Conservation (phyloP, 1,140 invertebrate genomes). For the Neotoxoptera formosana region DNA sequence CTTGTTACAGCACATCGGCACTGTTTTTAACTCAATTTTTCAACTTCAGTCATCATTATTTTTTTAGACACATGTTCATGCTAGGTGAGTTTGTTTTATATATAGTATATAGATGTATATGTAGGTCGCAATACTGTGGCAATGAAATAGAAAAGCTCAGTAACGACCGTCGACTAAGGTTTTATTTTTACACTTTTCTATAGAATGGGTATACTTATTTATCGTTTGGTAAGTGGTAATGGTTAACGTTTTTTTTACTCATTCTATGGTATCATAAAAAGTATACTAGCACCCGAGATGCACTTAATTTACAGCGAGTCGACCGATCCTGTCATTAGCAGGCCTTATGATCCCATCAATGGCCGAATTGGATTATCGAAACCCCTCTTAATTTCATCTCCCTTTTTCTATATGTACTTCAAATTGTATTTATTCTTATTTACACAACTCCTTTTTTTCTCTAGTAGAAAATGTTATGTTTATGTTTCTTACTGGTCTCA, state of each 20-base stretch:
- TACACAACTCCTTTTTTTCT: not conserved
- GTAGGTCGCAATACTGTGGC: not conserved
- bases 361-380: constrained; percentile 39
- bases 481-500: not conserved
- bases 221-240: constrained; percentile 28
- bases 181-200: constrained; percentile 37
- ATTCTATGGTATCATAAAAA: constrained; percentile 4
- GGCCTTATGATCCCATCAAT: constrained; percentile 45
- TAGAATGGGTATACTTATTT: constrained; percentile 17
- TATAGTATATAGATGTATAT: not conserved
- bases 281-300: not conserved
- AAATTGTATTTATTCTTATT: constrained; percentile 32
- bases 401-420: not conserved
- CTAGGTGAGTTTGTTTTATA: not conserved
- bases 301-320: constrained; percentile 41
- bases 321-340: constrained; percentile 55
- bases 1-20: not conserved
- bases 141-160: not conserved
- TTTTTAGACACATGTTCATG: constrained; percentile 11
- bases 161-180: constrained; percentile 7
- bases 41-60: constrained; percentile 18
- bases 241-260: constrained; percentile 24
- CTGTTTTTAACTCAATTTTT: constrained; percentile 21
- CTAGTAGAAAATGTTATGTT: not conserved
- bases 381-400: not conserved